Base-by-base conservation (phyloP, 2,113 vertebrate species). In the Neoarius graeffei region DNA sequence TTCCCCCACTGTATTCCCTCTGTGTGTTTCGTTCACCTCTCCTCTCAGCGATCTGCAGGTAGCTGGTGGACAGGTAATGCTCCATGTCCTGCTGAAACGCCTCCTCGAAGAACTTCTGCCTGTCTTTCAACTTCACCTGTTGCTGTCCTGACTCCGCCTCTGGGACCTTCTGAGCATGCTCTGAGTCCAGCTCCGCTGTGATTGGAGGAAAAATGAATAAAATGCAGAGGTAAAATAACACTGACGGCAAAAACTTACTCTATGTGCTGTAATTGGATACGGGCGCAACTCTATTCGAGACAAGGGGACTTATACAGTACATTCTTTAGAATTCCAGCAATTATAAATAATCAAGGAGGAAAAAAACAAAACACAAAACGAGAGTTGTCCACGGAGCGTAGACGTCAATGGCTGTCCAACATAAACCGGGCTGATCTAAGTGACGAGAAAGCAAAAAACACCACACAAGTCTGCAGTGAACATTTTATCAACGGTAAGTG, bases 21-120 rank as follows among this genome's bases (percentile, higher is more conserved):
- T 59, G 1, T 1, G 82, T 30, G 83, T 77, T 54, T 74, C 5
- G 8, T 97, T 97, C 95, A 95, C 98, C 98, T 97, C 98, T 95
- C 88, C 97, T 95, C 94, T 99, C 97, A 0, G 97, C 92, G 86
- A 98, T 98, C 95, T 99, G 98, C 93, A 99, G 94, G 94, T 98
- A 98, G 25, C 98, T 98, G 0, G 97, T 97, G 71, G 97, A 98
- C 56, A 99, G 95, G 92, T 99, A 99, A 62, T 99, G 98, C 88
- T 99, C 98, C 98, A 99, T 97, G 92, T 99, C 98, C 92, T 99
- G 98, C 94, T 99, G 98, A 91, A 99, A 99, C 64, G 97, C 97
- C 91, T 99, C 98, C 93, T 99, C 98, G 56, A 99, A 99, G 92
- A 98, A 98, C 94, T 98, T 98, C 95, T 99, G 98, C 64, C 97